Evolutionary conservation across 2,113 vertebrate species (phyloP), one percentile per base, ranked within the genome.

Genomic region (Oplegnathus fasciatus): DNA sequence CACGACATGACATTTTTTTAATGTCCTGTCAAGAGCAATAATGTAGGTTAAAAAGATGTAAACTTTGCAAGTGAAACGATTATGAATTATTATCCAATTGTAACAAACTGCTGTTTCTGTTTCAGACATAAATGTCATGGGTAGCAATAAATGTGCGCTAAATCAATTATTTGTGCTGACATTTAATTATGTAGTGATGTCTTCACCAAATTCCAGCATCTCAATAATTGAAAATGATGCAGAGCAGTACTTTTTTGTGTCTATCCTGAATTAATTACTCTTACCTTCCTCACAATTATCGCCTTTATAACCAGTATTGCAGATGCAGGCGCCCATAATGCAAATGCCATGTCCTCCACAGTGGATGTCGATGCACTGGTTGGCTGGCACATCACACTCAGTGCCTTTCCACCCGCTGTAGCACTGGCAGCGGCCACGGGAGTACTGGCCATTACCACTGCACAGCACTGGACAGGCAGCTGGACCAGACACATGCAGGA

Each of bases 331-430:
- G 6, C 98, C 98, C 94, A 97, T 96, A 84, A 99, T 98, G 91
- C 98, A 99, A 88, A 99, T 97, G 78, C 98, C 98, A 18, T 97
- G 97, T 37, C 98, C 97, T 22, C 98, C 97, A 9, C 98, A 99
- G 93, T 98, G 97, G 57, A 98, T 96, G 94, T 99, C 98, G 8
- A 99, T 94, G 85, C 98, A 99, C 94, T 99, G 98, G 70, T 96
- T 98, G 26, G 94, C 90, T 1, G 98, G 98, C 71, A 99, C 97
- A 0, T 99, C 98, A 3, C 98, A 99, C 91, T 99, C 98, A 0
- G 98, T 98, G 75, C 98, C 98, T 93, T 99, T 99, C 98, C 98
- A 99, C 61, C 98, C 98, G 0, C 98, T 99, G 96, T 97, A 99
- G 80, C 98, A 99, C 72, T 99, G 96, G 94, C 98, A 99, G 89